These are phyloP conservation scores for Carpatolechia fugitivella DNA, from an alignment of 2,888 invertebrate genomes.

Conservation along the genomic window DNA sequence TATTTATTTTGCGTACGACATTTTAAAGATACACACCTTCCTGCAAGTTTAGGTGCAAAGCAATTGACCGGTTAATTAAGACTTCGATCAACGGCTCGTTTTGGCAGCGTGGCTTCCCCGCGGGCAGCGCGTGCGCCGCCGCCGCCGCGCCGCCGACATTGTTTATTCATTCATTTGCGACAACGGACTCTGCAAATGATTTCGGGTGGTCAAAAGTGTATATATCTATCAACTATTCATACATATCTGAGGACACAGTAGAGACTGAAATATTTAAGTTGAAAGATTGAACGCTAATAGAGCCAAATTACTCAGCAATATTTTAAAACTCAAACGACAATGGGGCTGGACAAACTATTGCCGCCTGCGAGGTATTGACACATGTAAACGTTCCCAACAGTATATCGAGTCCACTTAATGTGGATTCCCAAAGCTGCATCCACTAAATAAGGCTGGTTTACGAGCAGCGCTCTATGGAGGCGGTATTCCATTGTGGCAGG, in stretches of 20 bases:
- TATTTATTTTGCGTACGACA: constrained; percentile 1
- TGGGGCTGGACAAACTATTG: constrained; percentile 38
- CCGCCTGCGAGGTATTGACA: constrained; percentile 43
- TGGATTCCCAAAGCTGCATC: constrained; percentile 57
- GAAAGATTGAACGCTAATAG: background rate
- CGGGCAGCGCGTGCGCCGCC: constrained; percentile 36
- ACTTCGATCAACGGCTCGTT: constrained; percentile 36
- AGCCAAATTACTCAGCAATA: background rate
- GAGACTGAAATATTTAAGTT: too few relatives aligned
- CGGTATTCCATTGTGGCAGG: constrained; percentile 74
- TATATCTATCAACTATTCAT: too few relatives aligned
- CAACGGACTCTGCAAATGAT: constrained; percentile 31
- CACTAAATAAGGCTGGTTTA: constrained; percentile 71
- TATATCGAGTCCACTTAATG: constrained; percentile 61
- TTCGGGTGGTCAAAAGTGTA: too few relatives aligned
- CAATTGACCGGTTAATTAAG: constrained; percentile 40
- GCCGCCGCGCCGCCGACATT: constrained; percentile 24
- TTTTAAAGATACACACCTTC: background rate
- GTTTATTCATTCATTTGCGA: constrained; percentile 34
- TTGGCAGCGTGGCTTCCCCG: constrained; percentile 34
- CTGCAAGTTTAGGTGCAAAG: constrained; percentile 8
- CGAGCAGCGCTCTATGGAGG: constrained; percentile 45
- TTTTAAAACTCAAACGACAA: constrained; percentile 19
- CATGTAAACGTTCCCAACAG: constrained; percentile 47
- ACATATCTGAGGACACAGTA: too few relatives aligned